Evolutionary conservation across 2,888 invertebrate species (phyloP).

Genomic region (Stenolophus ochropezus): DNA sequence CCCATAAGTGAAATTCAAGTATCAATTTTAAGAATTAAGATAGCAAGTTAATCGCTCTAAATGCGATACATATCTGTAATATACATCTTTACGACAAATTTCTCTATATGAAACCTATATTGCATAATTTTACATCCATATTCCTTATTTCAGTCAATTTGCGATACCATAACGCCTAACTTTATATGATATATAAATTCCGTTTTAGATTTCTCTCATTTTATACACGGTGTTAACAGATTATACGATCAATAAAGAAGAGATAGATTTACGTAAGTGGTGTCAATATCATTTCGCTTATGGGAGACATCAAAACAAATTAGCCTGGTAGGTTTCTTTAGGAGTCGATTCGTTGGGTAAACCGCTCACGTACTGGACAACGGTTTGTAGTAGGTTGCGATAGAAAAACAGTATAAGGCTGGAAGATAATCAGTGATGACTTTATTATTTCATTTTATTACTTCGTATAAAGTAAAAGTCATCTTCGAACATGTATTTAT

Average conservation of each 20-base stretch:
- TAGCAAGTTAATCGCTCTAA: background rate
- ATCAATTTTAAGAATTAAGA: background rate
- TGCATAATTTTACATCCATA: background rate
- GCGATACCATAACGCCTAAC: background rate
- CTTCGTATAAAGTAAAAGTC: background rate
- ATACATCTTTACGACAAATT: background rate
- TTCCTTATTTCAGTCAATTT: background rate
- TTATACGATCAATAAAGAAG: conserved; percentile 43
- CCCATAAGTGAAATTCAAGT: background rate
- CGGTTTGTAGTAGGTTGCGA: conserved; percentile 21
- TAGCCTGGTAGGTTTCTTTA: conserved; percentile 40
- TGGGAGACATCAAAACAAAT: conserved; percentile 50
- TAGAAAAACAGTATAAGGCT: background rate
- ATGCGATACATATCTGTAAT: background rate
- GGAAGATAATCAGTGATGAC: background rate
- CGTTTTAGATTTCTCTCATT: conserved; percentile 30
- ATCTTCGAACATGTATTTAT: background rate
- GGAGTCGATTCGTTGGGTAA: conserved; percentile 33
- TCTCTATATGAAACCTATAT: background rate
- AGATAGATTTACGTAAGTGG: conserved; percentile 27
- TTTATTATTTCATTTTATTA: background rate
- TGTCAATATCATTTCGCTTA: conserved; percentile 42
- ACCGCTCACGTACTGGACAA: conserved; percentile 31
- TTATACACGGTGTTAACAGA: conserved; percentile 33
- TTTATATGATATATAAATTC: background rate